Evolutionary conservation across 2,888 invertebrate species (phyloP), one percentile per base, ranked within the genome.

Genomic region (Aporophyla nigra): DNA sequence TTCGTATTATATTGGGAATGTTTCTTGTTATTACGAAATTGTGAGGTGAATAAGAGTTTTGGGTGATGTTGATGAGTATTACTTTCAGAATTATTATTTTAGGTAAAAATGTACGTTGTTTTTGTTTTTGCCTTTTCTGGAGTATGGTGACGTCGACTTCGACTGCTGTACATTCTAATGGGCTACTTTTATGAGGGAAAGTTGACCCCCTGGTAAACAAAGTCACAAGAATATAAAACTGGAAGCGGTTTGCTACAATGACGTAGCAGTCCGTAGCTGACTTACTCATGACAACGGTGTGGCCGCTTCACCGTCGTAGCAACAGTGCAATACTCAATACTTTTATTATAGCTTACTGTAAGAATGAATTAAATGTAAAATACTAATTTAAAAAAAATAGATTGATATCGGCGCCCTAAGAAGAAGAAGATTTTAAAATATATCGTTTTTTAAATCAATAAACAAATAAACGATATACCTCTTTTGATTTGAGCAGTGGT

Each of bases 1-100:
- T 85, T 76, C 68, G 43, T 76, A 77, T 75, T 80, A 84, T 81
- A 74, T 72, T 54, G 62, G 51, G 19, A 72, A 76, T 72, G 66
- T 72, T 58, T 70, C 54, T 76, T 76, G 53, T 76, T 82, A 80
- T 75, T 71, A 61, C 43, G 21, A 33, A 82, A 76, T 49, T 71
- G 70, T 51, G 62, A 54, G 82, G 16, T 56, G 63, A 58, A 79
- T 81, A 56, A 69, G 46, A 53, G 46, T 74, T 80, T 53, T 27
- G 27, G 21, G 58, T 67, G n/a, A 27, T 43, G 43, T 9, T 6
- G 43, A 43, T 21, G 56, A n/a, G 27, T 63, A 49, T 53, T 66
- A 53, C 21, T 61, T 77, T 40, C 46, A 21, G 3, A 14, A 5
- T 66, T 65, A 65, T 46, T 27, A 12, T 43, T 16, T 33, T 4